Conservation (phyloP, 1,140 invertebrate genomes). For the Lineus longissimus region DNA sequence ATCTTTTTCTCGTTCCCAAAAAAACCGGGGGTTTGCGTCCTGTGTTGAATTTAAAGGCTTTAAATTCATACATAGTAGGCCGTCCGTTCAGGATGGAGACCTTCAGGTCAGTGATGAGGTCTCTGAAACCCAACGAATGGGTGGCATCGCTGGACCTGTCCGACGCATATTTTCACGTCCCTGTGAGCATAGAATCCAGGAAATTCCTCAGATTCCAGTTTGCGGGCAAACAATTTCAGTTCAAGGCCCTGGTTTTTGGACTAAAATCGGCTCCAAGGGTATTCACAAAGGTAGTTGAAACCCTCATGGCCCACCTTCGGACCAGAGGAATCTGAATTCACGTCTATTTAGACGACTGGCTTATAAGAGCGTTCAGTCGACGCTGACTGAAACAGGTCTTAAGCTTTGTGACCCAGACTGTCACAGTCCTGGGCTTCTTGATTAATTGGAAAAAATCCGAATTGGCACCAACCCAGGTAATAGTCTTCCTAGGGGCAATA, state of each 20-base stretch:
- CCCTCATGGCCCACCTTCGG: not conserved
- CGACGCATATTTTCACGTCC: conserved; percentile 18
- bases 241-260: not conserved
- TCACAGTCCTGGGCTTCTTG: not conserved
- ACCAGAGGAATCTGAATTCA: conserved; percentile 8
- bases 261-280: not conserved
- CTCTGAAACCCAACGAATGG: conserved; percentile 12
- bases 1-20: conserved; percentile 15
- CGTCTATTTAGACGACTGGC: conserved; percentile 18
- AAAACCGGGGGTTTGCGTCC: conserved; percentile 8
- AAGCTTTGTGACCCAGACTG: not conserved
- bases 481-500: not conserved
- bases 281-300: conserved; percentile 8
- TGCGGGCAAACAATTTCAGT: not conserved
- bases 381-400: not conserved
- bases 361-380: not conserved
- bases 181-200: conserved; percentile 8
- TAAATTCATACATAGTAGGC: conserved; percentile 8
- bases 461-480: not conserved
- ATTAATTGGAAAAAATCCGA: not conserved
- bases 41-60: conserved; percentile 12
- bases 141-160: conserved; percentile 12
- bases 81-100: conserved; percentile 18
- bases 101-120: conserved; percentile 13
- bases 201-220: conserved; percentile 14